Evolutionary conservation across 2,113 vertebrate genomes (phyloP).

Genomic region (Bucco capensis): DNA sequence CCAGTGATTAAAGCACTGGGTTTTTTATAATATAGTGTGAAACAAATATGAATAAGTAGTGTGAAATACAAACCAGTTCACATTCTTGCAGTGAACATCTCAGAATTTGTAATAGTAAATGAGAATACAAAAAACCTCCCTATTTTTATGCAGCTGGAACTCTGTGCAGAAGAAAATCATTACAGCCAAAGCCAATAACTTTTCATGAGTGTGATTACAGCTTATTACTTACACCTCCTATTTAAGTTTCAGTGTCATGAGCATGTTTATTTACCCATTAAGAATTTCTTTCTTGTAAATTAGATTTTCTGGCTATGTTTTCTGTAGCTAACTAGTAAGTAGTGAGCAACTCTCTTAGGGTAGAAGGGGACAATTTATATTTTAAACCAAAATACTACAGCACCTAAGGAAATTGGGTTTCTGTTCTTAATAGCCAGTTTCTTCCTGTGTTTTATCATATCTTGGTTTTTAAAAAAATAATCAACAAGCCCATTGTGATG

Average conservation of each 20-base stretch:
- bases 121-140: not conserved
- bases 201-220: not conserved
- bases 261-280: not conserved
- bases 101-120: not conserved
- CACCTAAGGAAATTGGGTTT: not conserved
- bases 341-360: not conserved
- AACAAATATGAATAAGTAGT: not conserved
- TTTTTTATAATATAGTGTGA: not conserved
- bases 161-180: not conserved
- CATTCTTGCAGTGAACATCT: not conserved
- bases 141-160: not conserved
- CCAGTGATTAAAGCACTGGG: not conserved
- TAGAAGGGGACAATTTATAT: not conserved
- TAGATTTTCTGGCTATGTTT: not conserved
- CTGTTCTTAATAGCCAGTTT: not conserved
- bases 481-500: conserved; percentile 10
- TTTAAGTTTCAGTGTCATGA: not conserved
- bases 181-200: not conserved
- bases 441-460: not conserved
- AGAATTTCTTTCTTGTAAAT: not conserved
- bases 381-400: not conserved
- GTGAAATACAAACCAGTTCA: not conserved
- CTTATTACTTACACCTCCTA: not conserved
- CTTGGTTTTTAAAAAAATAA: not conserved
- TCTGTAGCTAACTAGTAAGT: not conserved